phyloP scores from a whole-genome alignment of 2,113 vertebrate species.

The Alces alces region DNA sequence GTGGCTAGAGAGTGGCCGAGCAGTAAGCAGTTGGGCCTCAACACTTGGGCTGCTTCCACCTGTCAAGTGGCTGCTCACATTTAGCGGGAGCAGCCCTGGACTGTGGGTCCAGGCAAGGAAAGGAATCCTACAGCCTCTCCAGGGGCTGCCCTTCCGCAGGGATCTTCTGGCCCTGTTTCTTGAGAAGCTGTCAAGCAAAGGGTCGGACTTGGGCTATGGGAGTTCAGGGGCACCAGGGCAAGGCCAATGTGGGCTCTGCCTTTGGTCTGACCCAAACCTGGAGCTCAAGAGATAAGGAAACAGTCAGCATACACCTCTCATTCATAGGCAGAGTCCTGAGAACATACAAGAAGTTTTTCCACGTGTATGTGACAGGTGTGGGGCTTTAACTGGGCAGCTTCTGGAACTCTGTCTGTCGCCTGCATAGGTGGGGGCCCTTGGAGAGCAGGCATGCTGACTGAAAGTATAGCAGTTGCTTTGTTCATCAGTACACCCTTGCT shows the following conservation, averaged over 20 bases:
- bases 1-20: background rate
- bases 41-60: background rate
- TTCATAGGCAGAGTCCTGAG: background rate
- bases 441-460: background rate
- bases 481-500: background rate
- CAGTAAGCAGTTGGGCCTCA: background rate
- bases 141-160: background rate
- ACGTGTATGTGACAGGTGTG: background rate
- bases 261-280: slow-evolving; percentile 2
- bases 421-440: background rate
- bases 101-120: background rate
- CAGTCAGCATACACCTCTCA: background rate
- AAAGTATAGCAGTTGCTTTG: background rate
- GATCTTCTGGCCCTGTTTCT: background rate
- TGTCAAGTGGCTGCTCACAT: background rate
- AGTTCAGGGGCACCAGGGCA: background rate
- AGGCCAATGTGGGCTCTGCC: background rate
- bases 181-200: background rate
- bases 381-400: background rate
- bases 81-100: background rate
- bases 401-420: background rate
- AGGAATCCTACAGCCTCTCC: background rate
- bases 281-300: slow-evolving; percentile 7
- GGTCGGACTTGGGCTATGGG: background rate
- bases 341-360: background rate